Evolutionary conservation across 2,113 vertebrate genomes (phyloP).

Genomic region (Sardina pilchardus): DNA sequence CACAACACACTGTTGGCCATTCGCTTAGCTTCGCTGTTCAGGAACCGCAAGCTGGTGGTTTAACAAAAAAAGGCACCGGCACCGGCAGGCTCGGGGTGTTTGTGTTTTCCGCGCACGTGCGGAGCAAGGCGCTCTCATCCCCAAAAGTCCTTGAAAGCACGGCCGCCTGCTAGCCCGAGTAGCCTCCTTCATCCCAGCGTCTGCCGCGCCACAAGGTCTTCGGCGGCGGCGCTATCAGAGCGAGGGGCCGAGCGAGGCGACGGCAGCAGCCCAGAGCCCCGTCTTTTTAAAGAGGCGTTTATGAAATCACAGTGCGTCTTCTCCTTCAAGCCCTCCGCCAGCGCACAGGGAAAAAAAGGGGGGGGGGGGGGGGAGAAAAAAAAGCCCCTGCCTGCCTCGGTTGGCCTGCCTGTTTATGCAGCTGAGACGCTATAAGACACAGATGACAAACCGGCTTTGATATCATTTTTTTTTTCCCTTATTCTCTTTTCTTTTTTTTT

Average conservation of each 20-base stretch:
- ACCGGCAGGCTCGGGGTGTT: not conserved
- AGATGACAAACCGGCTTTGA: conserved; percentile 12
- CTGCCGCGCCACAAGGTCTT: not conserved
- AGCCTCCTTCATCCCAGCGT: not conserved
- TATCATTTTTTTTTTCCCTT: not conserved
- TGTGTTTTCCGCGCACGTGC: not conserved
- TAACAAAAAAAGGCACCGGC: not conserved
- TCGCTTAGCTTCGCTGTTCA: not conserved
- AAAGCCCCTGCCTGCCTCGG: not conserved
- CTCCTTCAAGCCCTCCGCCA: not conserved
- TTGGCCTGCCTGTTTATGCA: not conserved
- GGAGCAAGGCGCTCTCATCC: not conserved
- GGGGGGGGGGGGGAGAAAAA: not conserved
- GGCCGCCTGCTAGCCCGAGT: not conserved
- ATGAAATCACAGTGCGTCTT: not conserved
- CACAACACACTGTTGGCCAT: conserved; percentile 13
- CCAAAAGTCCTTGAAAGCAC: not conserved
- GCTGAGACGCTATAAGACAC: not conserved
- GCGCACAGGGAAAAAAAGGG: not conserved
- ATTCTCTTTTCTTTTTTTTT: not conserved
- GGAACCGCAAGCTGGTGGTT: not conserved
- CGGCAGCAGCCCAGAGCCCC: not conserved
- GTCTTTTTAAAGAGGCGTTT: not conserved
- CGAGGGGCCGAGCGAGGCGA: not conserved
- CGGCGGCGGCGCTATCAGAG: not conserved